Percentiles rank a stretch among this genome's conserved stretches.
Conservation (phyloP, 64 coral and sea anemone genomes). For the Anthopleura sola region DNA sequence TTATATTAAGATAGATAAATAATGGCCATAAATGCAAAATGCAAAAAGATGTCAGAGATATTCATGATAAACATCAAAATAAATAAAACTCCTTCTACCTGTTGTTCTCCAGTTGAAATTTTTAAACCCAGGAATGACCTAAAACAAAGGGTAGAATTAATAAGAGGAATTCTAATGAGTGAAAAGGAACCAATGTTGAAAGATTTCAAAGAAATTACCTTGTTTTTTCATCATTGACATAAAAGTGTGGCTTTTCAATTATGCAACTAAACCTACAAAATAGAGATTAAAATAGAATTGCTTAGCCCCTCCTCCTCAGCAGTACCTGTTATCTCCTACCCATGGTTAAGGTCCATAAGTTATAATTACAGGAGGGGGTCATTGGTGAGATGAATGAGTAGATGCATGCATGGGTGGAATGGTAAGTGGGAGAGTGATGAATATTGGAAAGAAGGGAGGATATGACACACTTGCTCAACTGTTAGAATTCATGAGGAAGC, state of each 20-base stretch:
- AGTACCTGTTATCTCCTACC: no score
- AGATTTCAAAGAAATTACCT: constrained; percentile 36
- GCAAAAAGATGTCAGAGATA: no score
- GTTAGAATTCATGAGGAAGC: no score
- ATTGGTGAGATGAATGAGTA: no score
- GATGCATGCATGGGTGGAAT: no score
- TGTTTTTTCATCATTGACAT: constrained; percentile 89
- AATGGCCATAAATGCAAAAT: background rate
- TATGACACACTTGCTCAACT: no score
- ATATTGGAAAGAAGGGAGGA: no score
- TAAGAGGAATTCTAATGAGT: background rate
- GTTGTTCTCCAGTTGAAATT: constrained; percentile 21
- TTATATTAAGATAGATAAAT: background rate
- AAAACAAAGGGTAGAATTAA: background rate
- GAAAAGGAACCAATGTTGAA: background rate
- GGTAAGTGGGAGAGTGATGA: no score
- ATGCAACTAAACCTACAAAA: constrained; percentile 41
- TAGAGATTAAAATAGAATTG: no score
- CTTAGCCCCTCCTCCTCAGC: no score
- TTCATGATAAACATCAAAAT: background rate
- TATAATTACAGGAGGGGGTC: no score
- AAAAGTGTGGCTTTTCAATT: constrained; percentile 53
- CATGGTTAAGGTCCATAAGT: no score
- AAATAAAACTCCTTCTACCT: constrained; percentile 2
- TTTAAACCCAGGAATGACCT: constrained; percentile 58